Evolutionary conservation across 2,797 vertebrate species (phyloP).

Genomic region (Poecilia velifera): DNA sequence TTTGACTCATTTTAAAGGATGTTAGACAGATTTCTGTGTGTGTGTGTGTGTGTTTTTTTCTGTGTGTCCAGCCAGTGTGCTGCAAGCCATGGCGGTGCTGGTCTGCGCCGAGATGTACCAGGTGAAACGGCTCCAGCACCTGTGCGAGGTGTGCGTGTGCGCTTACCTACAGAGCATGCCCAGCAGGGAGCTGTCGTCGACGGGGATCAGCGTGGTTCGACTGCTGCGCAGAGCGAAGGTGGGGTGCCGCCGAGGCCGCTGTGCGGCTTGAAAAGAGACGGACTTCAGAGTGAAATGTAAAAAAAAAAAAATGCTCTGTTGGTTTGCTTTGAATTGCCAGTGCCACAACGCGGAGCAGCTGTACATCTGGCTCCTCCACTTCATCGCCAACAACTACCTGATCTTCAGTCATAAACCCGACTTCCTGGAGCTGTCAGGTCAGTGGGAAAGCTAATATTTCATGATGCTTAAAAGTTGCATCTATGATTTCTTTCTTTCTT

Average conservation of each 20-base stretch:
- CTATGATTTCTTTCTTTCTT: background rate
- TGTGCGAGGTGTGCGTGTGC: slow-evolving; percentile 95
- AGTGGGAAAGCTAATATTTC: slow-evolving; percentile 37
- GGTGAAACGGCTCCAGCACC: slow-evolving; percentile 94
- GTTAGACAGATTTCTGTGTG: background rate
- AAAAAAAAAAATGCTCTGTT: background rate
- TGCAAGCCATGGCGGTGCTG: slow-evolving; percentile 96
- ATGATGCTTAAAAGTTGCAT: background rate
- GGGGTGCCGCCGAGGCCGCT: slow-evolving; percentile 18
- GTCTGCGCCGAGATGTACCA: slow-evolving; percentile 99
- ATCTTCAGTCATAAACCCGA: slow-evolving; percentile 98
- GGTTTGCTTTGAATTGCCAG: slow-evolving; percentile 67
- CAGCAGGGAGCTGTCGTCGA: slow-evolving; percentile 91
- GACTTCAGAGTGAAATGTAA: background rate
- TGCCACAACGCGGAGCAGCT: slow-evolving; percentile 97
- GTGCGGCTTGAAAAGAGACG: background rate
- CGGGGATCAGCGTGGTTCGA: slow-evolving; percentile 90
- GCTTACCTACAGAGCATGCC: slow-evolving; percentile 97
- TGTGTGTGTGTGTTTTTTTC: slow-evolving; percentile 11
- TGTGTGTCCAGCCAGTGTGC: slow-evolving; percentile 87
- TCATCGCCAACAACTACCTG: slow-evolving; percentile 98
- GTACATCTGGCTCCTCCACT: slow-evolving; percentile 96
- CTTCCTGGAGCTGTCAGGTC: slow-evolving; percentile 97
- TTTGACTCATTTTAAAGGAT: background rate
- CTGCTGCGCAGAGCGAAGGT: slow-evolving; percentile 95